Conservation (phyloP, 2,888 invertebrate genomes). For the Meteorus cinctellus region DNA sequence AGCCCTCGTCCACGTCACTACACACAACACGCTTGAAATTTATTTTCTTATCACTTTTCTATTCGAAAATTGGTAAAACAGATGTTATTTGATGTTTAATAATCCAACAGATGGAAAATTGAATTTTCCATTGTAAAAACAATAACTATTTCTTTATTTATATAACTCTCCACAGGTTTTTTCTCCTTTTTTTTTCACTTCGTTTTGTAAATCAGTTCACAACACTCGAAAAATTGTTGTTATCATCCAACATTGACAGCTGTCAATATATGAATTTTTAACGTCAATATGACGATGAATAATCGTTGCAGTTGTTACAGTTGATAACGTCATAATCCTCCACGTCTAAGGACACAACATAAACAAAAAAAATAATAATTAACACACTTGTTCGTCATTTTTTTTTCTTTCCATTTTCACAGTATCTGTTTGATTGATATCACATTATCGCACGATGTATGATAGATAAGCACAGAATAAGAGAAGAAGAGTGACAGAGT, state of each 20-base stretch:
- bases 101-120: background rate
- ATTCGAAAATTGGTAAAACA: no score
- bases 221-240: conserved; percentile 11
- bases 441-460: no score
- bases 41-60: background rate
- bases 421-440: no score
- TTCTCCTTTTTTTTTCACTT: background rate
- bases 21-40: no score
- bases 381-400: background rate
- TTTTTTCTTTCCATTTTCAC: background rate
- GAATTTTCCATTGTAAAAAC: background rate
- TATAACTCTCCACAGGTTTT: background rate
- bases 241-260: conserved; percentile 20
- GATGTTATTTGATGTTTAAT: background rate
- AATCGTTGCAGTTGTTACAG: background rate
- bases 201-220: conserved; percentile 12
- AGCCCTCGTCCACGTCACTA: conserved; percentile 31
- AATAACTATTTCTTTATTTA: background rate
- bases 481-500: no score
- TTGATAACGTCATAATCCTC: conserved; percentile 15
- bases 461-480: no score
- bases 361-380: background rate
- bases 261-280: background rate
- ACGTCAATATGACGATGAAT: background rate
- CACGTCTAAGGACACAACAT: background rate